phyloP scores from a whole-genome alignment of 1,140 invertebrate species.

The Neodiprion pinetum region DNA sequence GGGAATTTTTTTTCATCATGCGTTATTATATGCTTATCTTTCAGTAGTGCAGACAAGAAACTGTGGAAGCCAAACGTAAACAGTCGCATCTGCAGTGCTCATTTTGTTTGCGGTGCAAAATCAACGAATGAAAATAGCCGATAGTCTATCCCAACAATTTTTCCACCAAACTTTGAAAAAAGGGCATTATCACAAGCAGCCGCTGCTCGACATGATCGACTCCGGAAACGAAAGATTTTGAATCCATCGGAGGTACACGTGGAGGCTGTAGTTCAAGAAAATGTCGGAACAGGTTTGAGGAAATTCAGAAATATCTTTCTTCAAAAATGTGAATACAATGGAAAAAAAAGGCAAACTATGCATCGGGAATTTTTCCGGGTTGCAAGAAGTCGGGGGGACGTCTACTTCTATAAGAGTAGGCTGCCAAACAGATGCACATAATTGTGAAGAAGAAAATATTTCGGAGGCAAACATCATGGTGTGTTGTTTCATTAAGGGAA shows the following conservation, averaged over 20 bases:
- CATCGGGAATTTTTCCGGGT: neutral
- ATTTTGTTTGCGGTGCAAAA: neutral
- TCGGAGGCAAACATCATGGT: neutral
- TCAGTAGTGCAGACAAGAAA: neutral
- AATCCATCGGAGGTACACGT: neutral
- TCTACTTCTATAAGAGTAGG: neutral
- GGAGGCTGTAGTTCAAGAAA: no score
- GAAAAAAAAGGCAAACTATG: neutral
- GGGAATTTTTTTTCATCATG: no score
- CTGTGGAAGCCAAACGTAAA: no score
- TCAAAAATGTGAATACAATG: no score
- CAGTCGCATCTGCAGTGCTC: no score
- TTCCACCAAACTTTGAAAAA: neutral
- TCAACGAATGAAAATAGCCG: neutral
- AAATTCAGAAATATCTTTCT: no score
- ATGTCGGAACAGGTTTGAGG: no score
- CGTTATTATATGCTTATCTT: neutral
- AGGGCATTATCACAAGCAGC: neutral
- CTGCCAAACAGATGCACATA: conserved; percentile 8
- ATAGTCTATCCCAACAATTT: neutral
- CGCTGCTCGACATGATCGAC: neutral
- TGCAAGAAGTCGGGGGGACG: no score
- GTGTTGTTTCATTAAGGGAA: neutral
- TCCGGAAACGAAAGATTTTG: neutral
- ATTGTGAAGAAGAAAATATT: conserved; percentile 8